Evolutionary conservation across 2,113 vertebrate genomes (phyloP).

Genomic region (Isichthys henryi): DNA sequence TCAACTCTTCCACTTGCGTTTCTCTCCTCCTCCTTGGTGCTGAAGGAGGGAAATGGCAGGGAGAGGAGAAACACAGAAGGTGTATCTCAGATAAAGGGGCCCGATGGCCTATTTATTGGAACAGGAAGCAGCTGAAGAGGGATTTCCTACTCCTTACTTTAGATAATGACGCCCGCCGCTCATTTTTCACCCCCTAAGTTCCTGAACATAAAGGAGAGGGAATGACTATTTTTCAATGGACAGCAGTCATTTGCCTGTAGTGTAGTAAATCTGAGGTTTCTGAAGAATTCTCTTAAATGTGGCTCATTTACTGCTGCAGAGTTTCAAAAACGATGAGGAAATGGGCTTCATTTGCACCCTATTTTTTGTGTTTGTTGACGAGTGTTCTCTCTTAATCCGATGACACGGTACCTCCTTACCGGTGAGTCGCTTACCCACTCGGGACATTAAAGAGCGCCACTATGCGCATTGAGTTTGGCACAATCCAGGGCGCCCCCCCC

Average conservation of each 20-base stretch:
- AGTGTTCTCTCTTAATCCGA: not conserved
- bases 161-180: not conserved
- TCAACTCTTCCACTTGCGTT: not conserved
- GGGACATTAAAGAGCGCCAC: not conserved
- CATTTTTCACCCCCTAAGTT: not conserved
- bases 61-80: not conserved
- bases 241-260: not conserved
- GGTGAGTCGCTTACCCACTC: not conserved
- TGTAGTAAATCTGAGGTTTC: not conserved
- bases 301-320: not conserved
- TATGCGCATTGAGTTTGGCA: not conserved
- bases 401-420: not conserved
- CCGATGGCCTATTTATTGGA: not conserved
- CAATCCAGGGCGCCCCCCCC: not conserved
- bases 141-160: not conserved
- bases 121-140: not conserved
- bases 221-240: not conserved
- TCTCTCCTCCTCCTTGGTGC: not conserved
- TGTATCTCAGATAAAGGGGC: not conserved
- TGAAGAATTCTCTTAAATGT: not conserved
- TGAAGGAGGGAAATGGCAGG: not conserved
- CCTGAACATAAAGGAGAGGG: not conserved
- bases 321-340: too few relatives aligned
- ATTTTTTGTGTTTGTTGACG: not conserved
- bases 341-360: not conserved